Conservation (phyloP, 2,888 invertebrate species). For the Volucella inflata region DNA sequence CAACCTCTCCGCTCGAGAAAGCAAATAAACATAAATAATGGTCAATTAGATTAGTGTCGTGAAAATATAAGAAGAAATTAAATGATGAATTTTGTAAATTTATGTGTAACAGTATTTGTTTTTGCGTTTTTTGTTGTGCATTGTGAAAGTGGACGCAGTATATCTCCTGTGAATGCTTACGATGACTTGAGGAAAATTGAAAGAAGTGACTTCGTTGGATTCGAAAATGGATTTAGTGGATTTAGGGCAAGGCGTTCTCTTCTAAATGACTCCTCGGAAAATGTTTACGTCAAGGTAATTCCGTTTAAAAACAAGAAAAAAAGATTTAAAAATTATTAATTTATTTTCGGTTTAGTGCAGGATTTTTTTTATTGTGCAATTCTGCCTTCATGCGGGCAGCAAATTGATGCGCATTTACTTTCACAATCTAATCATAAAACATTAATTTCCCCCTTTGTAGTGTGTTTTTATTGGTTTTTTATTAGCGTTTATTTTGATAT, state of each 20-base stretch:
- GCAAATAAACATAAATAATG: neutral
- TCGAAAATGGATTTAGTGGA: conserved; percentile 29
- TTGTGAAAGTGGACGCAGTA: conserved; percentile 23
- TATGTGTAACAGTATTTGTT: conserved; percentile 33
- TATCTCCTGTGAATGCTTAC: conserved; percentile 57
- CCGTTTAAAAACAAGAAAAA: too few species aligned
- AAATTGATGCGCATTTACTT: conserved; percentile 5
- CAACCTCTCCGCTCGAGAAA: neutral
- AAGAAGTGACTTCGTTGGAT: conserved; percentile 8
- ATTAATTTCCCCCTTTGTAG: too few species aligned
- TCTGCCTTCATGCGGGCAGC: neutral
- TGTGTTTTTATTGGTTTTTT: too few species aligned
- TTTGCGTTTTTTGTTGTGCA: conserved; percentile 34
- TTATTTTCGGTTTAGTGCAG: too few species aligned
- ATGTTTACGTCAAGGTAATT: conserved; percentile 54
- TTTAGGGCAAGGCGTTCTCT: conserved; percentile 51
- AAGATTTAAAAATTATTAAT: neutral
- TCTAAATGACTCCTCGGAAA: conserved; percentile 38
- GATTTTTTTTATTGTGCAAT: conserved; percentile 3
- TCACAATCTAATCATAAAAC: too few species aligned
- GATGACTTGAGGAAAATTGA: conserved; percentile 21
- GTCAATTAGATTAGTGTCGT: neutral
- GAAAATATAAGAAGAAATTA: neutral
- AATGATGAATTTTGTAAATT: conserved; percentile 38
- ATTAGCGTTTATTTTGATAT: too few species aligned